Base-by-base conservation (phyloP, 2,888 invertebrate genomes). In the Synergus laeviventris region DNA sequence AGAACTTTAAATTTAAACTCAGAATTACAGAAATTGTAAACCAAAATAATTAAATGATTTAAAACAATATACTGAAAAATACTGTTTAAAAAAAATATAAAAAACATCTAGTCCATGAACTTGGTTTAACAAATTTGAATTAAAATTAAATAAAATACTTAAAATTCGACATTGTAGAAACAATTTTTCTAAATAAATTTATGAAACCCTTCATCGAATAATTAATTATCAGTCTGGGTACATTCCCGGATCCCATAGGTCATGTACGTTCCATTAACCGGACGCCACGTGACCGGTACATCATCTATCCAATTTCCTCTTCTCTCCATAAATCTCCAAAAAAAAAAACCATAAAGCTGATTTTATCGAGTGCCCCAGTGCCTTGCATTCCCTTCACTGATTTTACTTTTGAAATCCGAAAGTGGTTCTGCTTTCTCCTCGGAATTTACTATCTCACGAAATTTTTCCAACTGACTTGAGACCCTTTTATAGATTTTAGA, bases 321-420 rank as follows among this genome's bases (percentile, higher is more conserved):
- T 12, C 21, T 12, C 0, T 5, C 2, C 56, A 24, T 56, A 24
- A 56, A 56, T 56, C 21, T 5, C 4, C 4, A 1, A 56, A 56
- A 56, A 56, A 56, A 56, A 56, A 56, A 56, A 11, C 18, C 56
- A 56, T 56, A 56, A 56, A 21, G 21, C 56, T 56, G 56, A 56
- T 56, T 56, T 56, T 24, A 56, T 56, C 21, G 56, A 56, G 56
- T 56, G 3, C 1, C 21, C 56, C 11, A 56, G 4, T 12, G 21
- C 5, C 21, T 56, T 11, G 56, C 11, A 56, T 18, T 49, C 49
- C 21, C 56, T 12, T 21, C 1, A 18, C 21, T 12, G 21, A 56
- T 56, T 56, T 56, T 14, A 21, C 4, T 56, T 21, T 21, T 56
- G 21, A 56, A 56, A 4, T 24, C 21, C 12, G 5, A 12, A 24